Percentiles rank a stretch among this genome's conserved stretches.
These are phyloP conservation scores for Lepidurus arcticus DNA, from an alignment of 1,140 invertebrate genomes.

Conservation along the genomic window DNA sequence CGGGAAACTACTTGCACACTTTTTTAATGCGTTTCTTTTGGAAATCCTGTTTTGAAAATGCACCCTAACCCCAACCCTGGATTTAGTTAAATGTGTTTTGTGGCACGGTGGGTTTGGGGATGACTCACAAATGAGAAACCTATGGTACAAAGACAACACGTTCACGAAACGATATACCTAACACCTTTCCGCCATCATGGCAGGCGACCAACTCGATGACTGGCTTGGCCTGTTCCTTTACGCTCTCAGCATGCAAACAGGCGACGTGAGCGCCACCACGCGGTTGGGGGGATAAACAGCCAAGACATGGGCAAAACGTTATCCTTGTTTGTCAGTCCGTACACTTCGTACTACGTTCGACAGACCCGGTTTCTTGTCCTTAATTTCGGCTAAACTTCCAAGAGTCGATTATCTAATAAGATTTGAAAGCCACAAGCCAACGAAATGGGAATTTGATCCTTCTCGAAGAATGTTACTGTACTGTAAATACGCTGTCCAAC, in stretches of 20 bases:
- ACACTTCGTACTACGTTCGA: too few species aligned
- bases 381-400: too few species aligned
- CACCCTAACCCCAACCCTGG: not conserved
- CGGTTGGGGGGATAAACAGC: not conserved
- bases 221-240: not conserved
- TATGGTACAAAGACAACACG: slow-evolving; percentile 10
- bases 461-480: too few species aligned
- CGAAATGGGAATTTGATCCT: too few species aligned
- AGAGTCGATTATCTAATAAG: too few species aligned
- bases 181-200: slow-evolving; percentile 16
- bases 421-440: too few species aligned
- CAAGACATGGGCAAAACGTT: not conserved
- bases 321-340: not conserved
- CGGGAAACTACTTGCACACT: not conserved
- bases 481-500: too few species aligned
- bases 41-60: not conserved
- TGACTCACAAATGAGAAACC: not conserved
- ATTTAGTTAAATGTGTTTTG: not conserved
- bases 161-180: not conserved
- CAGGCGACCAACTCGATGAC: slow-evolving; percentile 16
- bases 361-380: too few species aligned
- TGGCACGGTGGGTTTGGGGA: not conserved
- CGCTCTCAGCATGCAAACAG: not conserved
- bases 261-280: not conserved
- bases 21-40: not conserved